A percentile compares a stretch with the other conserved stretches of the same genome.
Evolutionary conservation across 2,888 invertebrate species (phyloP).

Genomic region (Napeogenes inachia): DNA sequence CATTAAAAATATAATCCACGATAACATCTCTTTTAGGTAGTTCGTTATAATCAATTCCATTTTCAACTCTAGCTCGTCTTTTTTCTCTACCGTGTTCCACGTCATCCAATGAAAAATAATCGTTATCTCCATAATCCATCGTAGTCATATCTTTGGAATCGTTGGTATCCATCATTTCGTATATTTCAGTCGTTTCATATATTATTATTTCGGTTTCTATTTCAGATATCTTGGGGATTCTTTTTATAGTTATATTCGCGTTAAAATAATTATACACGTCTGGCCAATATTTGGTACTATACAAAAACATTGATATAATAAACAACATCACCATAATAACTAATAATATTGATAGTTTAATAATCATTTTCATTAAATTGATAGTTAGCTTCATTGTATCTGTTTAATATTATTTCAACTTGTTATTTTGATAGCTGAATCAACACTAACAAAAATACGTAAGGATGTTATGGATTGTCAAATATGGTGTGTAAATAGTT

Average conservation of each 20-base stretch:
- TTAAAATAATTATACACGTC: slow-evolving; percentile 64
- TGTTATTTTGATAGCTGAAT: slow-evolving; percentile 21
- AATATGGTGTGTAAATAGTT: slow-evolving; percentile 21
- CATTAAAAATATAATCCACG: slow-evolving; percentile 53
- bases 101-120: slow-evolving; percentile 40
- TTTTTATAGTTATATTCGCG: slow-evolving; percentile 64
- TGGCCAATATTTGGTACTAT: slow-evolving; percentile 62
- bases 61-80: slow-evolving; percentile 34
- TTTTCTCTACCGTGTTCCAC: slow-evolving; percentile 37
- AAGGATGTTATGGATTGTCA: slow-evolving; percentile 16
- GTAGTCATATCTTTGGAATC: slow-evolving; percentile 41
- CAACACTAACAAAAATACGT: slow-evolving; percentile 24
- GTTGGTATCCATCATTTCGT: slow-evolving; percentile 19
- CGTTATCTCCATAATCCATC: slow-evolving; percentile 40
- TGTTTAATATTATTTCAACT: slow-evolving; percentile 10
- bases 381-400: slow-evolving; percentile 48
- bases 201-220: slow-evolving; percentile 45
- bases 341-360: slow-evolving; percentile 49
- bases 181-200: slow-evolving; percentile 45
- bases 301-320: slow-evolving; percentile 53
- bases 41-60: slow-evolving; percentile 41
- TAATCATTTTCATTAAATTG: slow-evolving; percentile 47
- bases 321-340: slow-evolving; percentile 57
- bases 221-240: slow-evolving; percentile 62
- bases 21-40: slow-evolving; percentile 39